Evolutionary conservation across 2,113 vertebrate species (phyloP).

Genomic region (Telmatochromis sp.): DNA sequence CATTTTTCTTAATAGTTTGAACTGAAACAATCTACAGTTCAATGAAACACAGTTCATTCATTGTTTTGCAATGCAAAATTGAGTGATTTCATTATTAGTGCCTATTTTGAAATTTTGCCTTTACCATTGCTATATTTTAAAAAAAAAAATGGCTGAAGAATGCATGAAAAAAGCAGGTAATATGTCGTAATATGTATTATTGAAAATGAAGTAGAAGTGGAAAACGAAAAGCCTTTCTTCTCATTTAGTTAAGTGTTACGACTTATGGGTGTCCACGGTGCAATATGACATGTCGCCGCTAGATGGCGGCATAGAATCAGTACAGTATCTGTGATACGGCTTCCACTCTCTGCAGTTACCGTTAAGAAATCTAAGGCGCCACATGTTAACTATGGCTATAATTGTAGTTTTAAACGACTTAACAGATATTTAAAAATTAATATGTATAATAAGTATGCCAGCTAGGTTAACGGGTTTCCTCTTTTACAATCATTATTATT

Average conservation of each 20-base stretch:
- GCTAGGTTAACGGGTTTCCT: background rate
- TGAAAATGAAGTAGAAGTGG: background rate
- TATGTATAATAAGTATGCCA: background rate
- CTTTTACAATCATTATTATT: background rate
- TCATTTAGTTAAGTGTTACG: background rate
- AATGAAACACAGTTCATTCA: background rate
- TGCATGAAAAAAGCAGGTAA: rapidly evolving
- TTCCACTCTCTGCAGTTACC: background rate
- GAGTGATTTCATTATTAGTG: background rate
- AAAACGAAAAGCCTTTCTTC: background rate
- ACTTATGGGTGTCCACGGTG: background rate
- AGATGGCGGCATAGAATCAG: constrained; percentile 26
- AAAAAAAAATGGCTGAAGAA: rapidly evolving
- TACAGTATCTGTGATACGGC: background rate
- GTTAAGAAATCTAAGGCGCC: background rate
- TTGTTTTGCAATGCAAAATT: background rate
- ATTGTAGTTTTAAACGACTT: background rate
- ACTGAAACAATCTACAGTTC: rapidly evolving
- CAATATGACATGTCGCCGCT: background rate
- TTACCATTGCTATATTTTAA: too few species aligned
- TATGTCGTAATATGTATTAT: background rate
- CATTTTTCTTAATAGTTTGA: background rate
- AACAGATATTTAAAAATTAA: background rate
- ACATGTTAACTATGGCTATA: background rate
- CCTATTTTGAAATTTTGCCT: rapidly evolving